Evolutionary conservation across 2,888 invertebrate genomes (phyloP), one percentile per base, ranked within the genome.

Genomic region (Plagodis pulveraria): DNA sequence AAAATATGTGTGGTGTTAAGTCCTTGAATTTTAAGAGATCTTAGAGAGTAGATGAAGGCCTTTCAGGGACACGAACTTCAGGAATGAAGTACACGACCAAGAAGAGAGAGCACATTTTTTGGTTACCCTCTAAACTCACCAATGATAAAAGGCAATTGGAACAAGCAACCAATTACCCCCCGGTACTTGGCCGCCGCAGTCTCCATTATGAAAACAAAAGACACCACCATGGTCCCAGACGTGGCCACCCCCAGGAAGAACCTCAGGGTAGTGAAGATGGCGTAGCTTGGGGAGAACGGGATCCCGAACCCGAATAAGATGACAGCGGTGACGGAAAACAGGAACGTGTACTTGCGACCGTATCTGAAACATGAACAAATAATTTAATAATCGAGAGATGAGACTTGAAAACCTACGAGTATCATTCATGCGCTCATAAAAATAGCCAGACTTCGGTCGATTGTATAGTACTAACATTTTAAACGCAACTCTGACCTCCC

Each of bases 141-240:
- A 10, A 96, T 70, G 61, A 95, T 94, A 68, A 95, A 96, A 0
- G 96, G 96, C 56, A 96, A 87, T 70, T 96, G 96, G 77, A 95
- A 96, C 4, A 95, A 75, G 50, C 96, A 94, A 0, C 94, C 94
- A 8, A 94, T 71, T 5, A 89, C 65, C 63, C 94, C 94, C 5
- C 94, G 83, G 69, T 90, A 93, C 45, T 85, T 84, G 0, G 90
- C 83, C 0, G 95, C 95, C 6, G 95, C 89, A 0, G 94, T 86
- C 74, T 96, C 95, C 95, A 95, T 95, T 34, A 95, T 86, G 22
- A 95, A 88, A 0, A 95, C 95, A 70, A 95, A 96, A 66, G 95
- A 95, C 48, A 96, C 95, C 45, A 96, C 95, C 96, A 97, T 97
- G 6, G 96, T 96, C 36, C 97, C 97, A 6, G 96, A 96, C 0